A percentile compares a stretch with the other conserved stretches of the same genome.
phyloP scores from a whole-genome alignment of 2,888 invertebrate species.

The Linyphia triangularis region DNA sequence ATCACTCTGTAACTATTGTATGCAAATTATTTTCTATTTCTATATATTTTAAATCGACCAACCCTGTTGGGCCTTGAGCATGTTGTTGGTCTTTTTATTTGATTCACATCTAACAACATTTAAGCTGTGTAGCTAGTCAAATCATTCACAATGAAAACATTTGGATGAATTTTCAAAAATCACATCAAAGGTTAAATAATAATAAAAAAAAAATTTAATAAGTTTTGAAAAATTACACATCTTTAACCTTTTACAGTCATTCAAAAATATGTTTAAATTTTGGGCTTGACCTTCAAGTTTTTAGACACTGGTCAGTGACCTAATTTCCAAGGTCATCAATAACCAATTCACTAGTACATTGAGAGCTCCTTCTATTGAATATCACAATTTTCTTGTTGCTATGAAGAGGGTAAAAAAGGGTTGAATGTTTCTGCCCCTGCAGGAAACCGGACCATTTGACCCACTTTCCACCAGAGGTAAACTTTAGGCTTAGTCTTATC shows the following conservation, averaged over 20 bases:
- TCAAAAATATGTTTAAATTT: background rate
- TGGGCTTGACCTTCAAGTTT: slow-evolving; percentile 54
- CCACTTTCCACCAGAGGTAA: slow-evolving; percentile 52
- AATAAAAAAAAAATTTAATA: no score
- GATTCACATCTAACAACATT: no score
- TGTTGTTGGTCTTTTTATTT: no score
- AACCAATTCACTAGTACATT: background rate
- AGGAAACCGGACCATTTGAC: slow-evolving; percentile 61
- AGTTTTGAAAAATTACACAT: background rate
- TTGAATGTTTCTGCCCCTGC: slow-evolving; percentile 31
- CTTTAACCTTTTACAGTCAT: background rate
- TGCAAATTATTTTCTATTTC: no score
- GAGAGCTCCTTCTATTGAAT: background rate
- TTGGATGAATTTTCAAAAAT: no score
- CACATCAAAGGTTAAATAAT: no score
- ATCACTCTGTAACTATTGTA: no score
- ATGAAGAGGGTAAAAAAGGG: slow-evolving; percentile 58
- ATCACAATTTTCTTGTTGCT: background rate
- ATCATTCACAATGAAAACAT: no score
- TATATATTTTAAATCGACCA: no score
- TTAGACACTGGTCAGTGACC: slow-evolving; percentile 68
- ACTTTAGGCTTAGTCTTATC: slow-evolving; percentile 60
- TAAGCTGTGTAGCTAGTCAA: no score
- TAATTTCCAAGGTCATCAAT: slow-evolving; percentile 70
- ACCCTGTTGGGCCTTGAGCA: no score